Evolutionary conservation across 2,797 vertebrate genomes (phyloP), one percentile per base, ranked within the genome.

Genomic region (Mormyrops boulengeri): DNA sequence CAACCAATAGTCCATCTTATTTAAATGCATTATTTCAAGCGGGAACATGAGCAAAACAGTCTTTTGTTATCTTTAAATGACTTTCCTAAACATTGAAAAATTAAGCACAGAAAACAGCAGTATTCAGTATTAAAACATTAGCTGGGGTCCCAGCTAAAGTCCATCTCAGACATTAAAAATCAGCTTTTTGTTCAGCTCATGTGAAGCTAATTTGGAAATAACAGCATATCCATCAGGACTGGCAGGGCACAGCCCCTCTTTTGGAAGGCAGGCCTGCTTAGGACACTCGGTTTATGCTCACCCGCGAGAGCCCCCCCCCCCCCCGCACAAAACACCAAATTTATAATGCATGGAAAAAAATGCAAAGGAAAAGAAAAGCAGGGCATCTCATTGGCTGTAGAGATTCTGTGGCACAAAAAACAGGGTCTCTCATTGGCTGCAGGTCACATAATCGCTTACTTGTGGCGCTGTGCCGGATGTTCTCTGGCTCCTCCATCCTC

Each of bases 401-500:
- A 49, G 11, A 52, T 86, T 86, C 49, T 53, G 84, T 49, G 41
- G 11, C 34, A 14, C 69, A 77, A 30, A 66, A 66, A 30, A 26
- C 11, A 12, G 3, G 26, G 26, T 38, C 8, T 8, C 17, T 41
- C 34, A 80, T 9, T 80, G 73, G 38, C 34, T 44, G 38, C 38
- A 80, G 73, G 7, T 80, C 2, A 44, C 57, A 66, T 5, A 22
- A 11, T 41, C 91, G 95, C 96, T 97, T 96, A 99, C 98, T 98
- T 91, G 96, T 95, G 89, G 95, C 92, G 90, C 97, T 98, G 94
- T 96, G 97, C 92, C 97, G 95, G 91, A 96, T 97, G 91, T 96
- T 97, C 80, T 98, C 97, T 52, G 91, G 94, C 89, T 97, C 97
- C 85, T 98, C 97, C 62, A 94, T 92, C 92, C 96, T 97, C 80